phyloP scores from a whole-genome alignment of 2,888 invertebrate species.

The Sinohyriopsis cumingii region DNA sequence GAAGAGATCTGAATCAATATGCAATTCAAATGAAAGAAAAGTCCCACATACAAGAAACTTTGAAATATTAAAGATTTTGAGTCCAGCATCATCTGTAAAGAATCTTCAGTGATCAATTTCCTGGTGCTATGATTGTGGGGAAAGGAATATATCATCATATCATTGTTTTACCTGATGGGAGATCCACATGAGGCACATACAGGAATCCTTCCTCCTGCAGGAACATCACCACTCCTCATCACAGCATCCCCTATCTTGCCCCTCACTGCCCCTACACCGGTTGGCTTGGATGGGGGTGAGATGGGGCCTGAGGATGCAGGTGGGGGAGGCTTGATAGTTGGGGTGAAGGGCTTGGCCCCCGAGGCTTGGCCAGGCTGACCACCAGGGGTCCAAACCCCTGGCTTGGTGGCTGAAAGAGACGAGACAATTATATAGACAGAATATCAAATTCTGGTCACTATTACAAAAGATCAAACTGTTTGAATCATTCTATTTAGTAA shows the following conservation, averaged over 20 bases:
- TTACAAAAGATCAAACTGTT: no score
- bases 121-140: no score
- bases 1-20: no score
- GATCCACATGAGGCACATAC: constrained; percentile 60
- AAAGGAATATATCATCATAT: no score
- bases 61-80: no score
- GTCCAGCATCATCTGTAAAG: no score
- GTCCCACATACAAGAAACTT: no score
- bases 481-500: no score
- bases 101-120: no score
- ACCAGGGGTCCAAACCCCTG: constrained; percentile 53
- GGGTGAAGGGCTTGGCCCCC: constrained; percentile 40
- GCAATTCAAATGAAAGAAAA: no score
- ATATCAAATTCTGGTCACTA: not conserved
- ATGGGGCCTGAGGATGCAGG: constrained; percentile 29
- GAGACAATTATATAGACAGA: not conserved
- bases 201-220: constrained; percentile 42
- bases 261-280: constrained; percentile 58
- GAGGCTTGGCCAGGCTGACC: constrained; percentile 34
- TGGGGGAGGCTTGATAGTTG: constrained; percentile 36
- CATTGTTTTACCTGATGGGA: constrained; percentile 52
- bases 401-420: constrained; percentile 39
- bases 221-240: constrained; percentile 45
- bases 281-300: constrained; percentile 49
- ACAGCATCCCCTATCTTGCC: constrained; percentile 62